These are phyloP conservation scores for Sericinus montela DNA, from an alignment of 2,888 invertebrate species.

Conservation along the genomic window DNA sequence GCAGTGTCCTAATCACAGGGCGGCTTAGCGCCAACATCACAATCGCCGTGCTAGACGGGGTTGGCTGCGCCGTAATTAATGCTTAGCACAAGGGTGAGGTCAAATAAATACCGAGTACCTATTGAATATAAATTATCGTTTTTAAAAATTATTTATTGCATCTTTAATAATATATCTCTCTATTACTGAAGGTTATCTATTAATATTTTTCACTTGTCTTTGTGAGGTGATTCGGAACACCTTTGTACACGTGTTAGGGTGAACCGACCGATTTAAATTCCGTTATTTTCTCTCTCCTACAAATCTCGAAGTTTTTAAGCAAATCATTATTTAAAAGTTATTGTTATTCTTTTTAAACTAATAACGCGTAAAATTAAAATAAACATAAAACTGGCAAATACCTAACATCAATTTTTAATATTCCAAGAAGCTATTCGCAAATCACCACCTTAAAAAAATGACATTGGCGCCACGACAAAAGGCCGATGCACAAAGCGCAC, in stretches of 20 bases:
- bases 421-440: conserved; percentile 52
- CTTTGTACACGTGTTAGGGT: too few species aligned
- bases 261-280: too few species aligned
- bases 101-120: conserved; percentile 4
- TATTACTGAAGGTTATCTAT: too few species aligned
- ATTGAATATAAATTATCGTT: conserved; percentile 5
- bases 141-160: background rate
- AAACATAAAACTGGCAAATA: conserved; percentile 28
- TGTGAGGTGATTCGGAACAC: too few species aligned
- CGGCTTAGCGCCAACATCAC: conserved; percentile 26
- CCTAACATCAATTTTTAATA: conserved; percentile 26
- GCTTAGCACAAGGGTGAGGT: conserved; percentile 15
- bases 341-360: background rate
- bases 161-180: too few species aligned
- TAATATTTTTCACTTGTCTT: too few species aligned
- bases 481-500: conserved; percentile 44
- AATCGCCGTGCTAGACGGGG: conserved; percentile 20
- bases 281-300: too few species aligned
- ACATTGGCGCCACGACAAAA: conserved; percentile 57
- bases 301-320: background rate
- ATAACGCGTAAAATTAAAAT: conserved; percentile 28
- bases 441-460: conserved; percentile 56
- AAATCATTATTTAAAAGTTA: background rate
- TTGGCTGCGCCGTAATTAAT: conserved; percentile 17
- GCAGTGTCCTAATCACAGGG: conserved; percentile 33